Base-by-base conservation (phyloP, 2,797 vertebrate genomes). In the Catamblyrhynchus diadema region DNA sequence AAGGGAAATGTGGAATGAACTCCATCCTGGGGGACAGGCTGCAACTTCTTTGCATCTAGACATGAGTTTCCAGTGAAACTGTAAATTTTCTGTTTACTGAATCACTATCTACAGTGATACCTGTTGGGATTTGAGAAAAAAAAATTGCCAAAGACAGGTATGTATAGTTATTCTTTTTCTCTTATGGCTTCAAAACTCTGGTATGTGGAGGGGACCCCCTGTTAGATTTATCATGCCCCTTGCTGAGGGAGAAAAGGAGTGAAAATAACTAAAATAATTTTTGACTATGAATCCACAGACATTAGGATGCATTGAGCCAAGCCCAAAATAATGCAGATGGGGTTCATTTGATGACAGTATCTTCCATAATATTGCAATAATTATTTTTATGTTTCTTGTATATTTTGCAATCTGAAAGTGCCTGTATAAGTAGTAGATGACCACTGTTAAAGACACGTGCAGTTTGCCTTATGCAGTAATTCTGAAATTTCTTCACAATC, bases 401-500 rank as follows among this genome's bases (percentile, higher is more conserved):
- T 44, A 33, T 67, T 84, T 92, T 87, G 22, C 6, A 50, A 8
- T 18, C 53, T 21, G 23, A n/a, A 81, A 53, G 14, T 42, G 5
- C 10, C 14, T 5, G 9, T 35, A 3, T 12, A 24, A 11, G 11
- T 13, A 60, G 17, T 14, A 62, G 10, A 41, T 53, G 35, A 33
- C 4, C 3, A 14, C 8, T 16, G 7, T 41, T 54, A 33, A 32
- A 78, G 6, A 41, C 7, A 25, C 0, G 0, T 50, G 33, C 9
- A 23, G 9, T 90, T 64, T 77, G 19, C 10, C 15, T 35, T 28
- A 35, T 10, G 12, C 9, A 59, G 6, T 28, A 86, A 75, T 32
- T 71, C 33, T 60, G n/a, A 81, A 74, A 67, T 70, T n/a, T 78
- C 24, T 61, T 19, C 21, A 30, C 14, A 27, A 1, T 19, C 9